Conservation (phyloP, 2,888 invertebrate genomes). For the Tryphoninae sp. region DNA sequence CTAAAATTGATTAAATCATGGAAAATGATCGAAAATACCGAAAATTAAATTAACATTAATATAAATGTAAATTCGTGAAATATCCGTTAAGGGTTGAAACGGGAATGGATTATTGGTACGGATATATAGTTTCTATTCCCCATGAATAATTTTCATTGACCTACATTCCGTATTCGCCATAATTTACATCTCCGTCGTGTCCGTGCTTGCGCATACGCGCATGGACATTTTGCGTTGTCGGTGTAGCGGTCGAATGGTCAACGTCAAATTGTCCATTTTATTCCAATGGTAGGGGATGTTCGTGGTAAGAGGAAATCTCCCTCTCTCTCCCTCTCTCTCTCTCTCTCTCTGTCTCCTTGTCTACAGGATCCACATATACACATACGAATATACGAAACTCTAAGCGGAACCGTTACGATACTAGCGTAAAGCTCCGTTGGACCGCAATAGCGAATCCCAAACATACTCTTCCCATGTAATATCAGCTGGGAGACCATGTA, state of each 20-base stretch:
- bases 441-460: slow-evolving; percentile 12
- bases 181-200: background rate
- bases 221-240: background rate
- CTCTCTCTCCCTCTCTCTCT: background rate
- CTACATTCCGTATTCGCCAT: slow-evolving; percentile 16
- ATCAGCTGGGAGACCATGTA: slow-evolving; percentile 19
- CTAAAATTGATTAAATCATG: too few species aligned
- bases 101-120: too few species aligned
- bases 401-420: slow-evolving; percentile 21
- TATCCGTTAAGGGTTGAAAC: too few species aligned
- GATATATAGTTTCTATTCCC: background rate
- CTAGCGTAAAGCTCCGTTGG: background rate
- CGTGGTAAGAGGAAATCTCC: background rate
- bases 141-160: slow-evolving; percentile 13
- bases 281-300: background rate
- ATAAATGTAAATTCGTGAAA: too few species aligned
- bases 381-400: background rate
- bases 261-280: slow-evolving; percentile 28
- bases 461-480: slow-evolving; percentile 12
- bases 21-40: too few species aligned
- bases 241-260: slow-evolving; percentile 27
- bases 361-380: too few species aligned
- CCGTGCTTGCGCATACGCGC: background rate
- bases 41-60: too few species aligned
- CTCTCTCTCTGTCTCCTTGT: background rate